phyloP scores from a whole-genome alignment of 2,888 invertebrate species.

The Watsonalla cultraria region DNA sequence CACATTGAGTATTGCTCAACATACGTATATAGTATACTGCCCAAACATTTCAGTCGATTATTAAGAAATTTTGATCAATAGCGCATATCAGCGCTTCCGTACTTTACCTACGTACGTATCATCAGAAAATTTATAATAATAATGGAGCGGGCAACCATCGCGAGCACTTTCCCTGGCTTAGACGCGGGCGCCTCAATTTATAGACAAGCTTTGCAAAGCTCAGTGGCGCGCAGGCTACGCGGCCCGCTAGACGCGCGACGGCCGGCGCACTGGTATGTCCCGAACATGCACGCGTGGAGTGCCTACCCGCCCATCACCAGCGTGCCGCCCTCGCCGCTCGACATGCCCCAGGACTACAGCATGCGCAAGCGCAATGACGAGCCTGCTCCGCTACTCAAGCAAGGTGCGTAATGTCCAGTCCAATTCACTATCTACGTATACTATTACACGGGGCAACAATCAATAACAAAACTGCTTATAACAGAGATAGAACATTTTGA shows the following conservation, averaged over 20 bases:
- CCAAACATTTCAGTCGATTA: too few species aligned
- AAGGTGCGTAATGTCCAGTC: conserved; percentile 41
- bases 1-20: too few species aligned
- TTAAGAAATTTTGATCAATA: too few species aligned
- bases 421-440: too few species aligned
- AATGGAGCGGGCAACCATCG: conserved; percentile 17
- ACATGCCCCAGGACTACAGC: conserved; percentile 87
- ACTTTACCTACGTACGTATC: conserved; percentile 17
- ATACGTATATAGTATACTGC: too few species aligned
- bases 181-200: conserved; percentile 29
- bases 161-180: conserved; percentile 39
- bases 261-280: conserved; percentile 59
- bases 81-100: too few species aligned
- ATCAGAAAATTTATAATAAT: conserved; percentile 22
- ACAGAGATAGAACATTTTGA: too few species aligned
- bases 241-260: conserved; percentile 62
- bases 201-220: conserved; percentile 47
- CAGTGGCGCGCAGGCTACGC: conserved; percentile 62
- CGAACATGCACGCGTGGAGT: conserved; percentile 87
- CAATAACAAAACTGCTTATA: too few species aligned
- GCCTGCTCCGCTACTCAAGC: conserved; percentile 55
- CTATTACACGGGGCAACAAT: too few species aligned
- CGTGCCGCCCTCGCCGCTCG: conserved; percentile 82
- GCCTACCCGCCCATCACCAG: conserved; percentile 81
- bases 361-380: conserved; percentile 85